Evolutionary conservation across 2,113 vertebrate genomes (phyloP).

Genomic region (Sinosuthora webbiana): DNA sequence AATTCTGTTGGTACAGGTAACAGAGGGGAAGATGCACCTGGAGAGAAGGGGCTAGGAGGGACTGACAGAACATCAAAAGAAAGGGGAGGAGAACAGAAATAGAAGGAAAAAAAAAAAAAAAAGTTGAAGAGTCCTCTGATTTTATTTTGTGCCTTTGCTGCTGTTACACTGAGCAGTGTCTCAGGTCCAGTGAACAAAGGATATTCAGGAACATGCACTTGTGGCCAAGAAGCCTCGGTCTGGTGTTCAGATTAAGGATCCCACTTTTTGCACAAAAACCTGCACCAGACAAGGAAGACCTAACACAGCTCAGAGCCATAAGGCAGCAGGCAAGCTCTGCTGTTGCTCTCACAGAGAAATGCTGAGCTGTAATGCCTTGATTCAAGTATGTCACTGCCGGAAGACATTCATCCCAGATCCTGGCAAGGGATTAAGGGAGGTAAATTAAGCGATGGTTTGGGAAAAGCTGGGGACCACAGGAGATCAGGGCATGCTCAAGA

Average conservation of each 20-base stretch:
- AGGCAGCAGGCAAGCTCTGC: neutral
- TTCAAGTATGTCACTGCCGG: neutral
- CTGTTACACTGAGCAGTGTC: neutral
- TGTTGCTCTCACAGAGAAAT: neutral
- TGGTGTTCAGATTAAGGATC: neutral
- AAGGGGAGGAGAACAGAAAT: constrained; percentile 17
- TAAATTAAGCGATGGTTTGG: neutral
- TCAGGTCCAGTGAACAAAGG: neutral
- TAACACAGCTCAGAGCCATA: neutral
- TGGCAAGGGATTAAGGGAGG: neutral
- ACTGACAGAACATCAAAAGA: constrained; percentile 35
- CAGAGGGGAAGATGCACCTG: constrained; percentile 68
- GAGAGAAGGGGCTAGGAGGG: constrained; percentile 59
- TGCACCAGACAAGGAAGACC: neutral
- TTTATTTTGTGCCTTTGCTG: neutral
- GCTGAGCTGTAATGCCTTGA: neutral
- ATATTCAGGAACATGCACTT: neutral
- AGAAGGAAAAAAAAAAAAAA: neutral
- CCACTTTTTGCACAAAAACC: neutral
- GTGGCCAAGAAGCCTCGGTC: neutral
- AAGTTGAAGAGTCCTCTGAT: neutral
- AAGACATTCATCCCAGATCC: neutral
- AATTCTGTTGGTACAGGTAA: constrained; percentile 85
- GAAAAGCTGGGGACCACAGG: neutral
- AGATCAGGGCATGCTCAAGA: neutral